Evolutionary conservation across 1,140 invertebrate species (phyloP).

Genomic region (Macrobrachium rosenbergii): DNA sequence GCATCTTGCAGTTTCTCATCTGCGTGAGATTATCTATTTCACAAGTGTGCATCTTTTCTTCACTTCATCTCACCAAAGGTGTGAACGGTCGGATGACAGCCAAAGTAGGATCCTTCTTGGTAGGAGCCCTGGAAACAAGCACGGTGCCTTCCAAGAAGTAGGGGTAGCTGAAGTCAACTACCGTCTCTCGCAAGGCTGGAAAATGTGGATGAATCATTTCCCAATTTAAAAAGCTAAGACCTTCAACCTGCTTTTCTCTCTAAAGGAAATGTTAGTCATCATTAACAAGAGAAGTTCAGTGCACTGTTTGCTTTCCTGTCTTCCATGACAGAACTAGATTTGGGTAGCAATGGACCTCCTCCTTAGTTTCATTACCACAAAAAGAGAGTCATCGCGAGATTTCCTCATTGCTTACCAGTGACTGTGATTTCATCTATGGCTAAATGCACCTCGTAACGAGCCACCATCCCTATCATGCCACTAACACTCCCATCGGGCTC

Average conservation of each 20-base stretch:
- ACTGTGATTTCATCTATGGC: constrained; percentile 53
- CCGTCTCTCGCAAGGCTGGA: constrained; percentile 5
- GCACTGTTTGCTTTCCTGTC: not conserved
- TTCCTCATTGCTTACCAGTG: constrained; percentile 25
- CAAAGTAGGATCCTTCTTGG: constrained; percentile 25
- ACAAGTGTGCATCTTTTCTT: not conserved
- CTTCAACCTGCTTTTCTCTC: not conserved
- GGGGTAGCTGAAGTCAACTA: constrained; percentile 36
- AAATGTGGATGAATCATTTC: not conserved
- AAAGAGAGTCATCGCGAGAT: not conserved
- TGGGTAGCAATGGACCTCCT: no score
- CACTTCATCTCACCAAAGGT: not conserved
- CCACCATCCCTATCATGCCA: constrained; percentile 49
- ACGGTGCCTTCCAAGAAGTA: constrained; percentile 29
- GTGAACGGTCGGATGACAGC: constrained; percentile 36
- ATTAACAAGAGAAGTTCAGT: not conserved
- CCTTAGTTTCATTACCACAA: no score
- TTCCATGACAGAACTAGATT: no score
- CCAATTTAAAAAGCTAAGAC: not conserved
- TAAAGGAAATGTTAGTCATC: not conserved
- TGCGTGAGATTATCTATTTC: no score
- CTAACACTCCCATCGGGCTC: constrained; percentile 36
- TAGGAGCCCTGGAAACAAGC: constrained; percentile 2
- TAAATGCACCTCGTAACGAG: constrained; percentile 29
- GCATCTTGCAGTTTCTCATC: no score